Conservation (phyloP, 2,113 vertebrate species). For the Bos javanicus region DNA sequence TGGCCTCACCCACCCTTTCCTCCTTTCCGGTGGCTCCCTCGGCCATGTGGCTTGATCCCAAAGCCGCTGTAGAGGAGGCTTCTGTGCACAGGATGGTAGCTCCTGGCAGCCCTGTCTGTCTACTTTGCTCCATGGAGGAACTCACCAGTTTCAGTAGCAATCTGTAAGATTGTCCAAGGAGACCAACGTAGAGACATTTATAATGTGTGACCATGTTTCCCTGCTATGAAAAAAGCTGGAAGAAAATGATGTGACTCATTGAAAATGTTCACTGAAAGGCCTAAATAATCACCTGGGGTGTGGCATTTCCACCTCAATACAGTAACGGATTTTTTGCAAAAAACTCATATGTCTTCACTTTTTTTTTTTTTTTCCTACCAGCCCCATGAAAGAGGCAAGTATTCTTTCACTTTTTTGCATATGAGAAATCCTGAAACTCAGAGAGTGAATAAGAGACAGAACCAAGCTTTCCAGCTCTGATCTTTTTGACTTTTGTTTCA, state of each 20-base stretch:
- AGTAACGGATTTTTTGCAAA: background rate
- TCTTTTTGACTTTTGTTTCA: background rate
- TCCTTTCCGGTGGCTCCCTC: constrained; percentile 33
- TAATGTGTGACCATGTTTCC: constrained; percentile 41
- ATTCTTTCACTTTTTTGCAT: background rate
- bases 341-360: background rate
- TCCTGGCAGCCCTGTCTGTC: constrained; percentile 16
- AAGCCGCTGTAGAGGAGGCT: constrained; percentile 6
- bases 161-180: background rate
- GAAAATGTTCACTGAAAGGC: constrained; percentile 9
- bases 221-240: constrained; percentile 46
- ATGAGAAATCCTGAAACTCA: background rate
- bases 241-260: constrained; percentile 55
- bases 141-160: constrained; percentile 61
- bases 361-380: background rate
- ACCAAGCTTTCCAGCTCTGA: background rate
- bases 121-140: constrained; percentile 31
- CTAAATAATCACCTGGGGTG: background rate
- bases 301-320: background rate
- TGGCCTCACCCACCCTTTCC: background rate
- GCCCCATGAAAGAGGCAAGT: background rate
- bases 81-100: constrained; percentile 6
- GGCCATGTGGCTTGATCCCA: background rate
- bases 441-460: background rate
- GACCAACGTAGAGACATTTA: constrained; percentile 26